These are phyloP conservation scores for Archaeoteleia sp. DNA, from an alignment of 2,888 invertebrate genomes.

Conservation along the genomic window DNA sequence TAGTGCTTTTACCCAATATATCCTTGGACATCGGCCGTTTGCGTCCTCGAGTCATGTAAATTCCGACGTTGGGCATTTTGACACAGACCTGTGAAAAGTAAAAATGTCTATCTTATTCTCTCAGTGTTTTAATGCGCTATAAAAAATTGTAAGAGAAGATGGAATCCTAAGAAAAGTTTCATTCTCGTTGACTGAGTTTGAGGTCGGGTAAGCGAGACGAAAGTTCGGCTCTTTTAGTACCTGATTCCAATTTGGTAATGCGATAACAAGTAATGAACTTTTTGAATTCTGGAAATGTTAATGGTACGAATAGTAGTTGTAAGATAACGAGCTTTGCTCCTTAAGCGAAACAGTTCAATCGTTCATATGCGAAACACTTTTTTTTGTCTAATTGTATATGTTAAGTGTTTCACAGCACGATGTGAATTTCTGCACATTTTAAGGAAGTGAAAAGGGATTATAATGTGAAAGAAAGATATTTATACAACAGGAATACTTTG, in stretches of 20 bases:
- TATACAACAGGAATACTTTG: too few species aligned
- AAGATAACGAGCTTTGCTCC: constrained; percentile 22
- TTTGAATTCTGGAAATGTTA: constrained; percentile 28
- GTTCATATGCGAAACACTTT: constrained; percentile 27
- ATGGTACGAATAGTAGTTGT: constrained; percentile 20
- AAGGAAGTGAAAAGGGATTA: too few species aligned
- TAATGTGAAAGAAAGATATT: too few species aligned
- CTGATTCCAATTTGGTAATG: constrained; percentile 32
- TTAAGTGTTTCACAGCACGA: constrained; percentile 3
- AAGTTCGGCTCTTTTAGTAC: constrained; percentile 27
- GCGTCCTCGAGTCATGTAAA: constrained; percentile 19
- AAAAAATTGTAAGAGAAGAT: constrained; percentile 4
- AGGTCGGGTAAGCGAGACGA: constrained; percentile 15
- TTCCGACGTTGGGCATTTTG: constrained; percentile 38
- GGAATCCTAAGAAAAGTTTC: constrained; percentile 20
- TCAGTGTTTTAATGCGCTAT: constrained; percentile 1
- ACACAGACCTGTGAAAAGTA: constrained; percentile 30
- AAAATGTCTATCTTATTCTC: constrained; percentile 17
- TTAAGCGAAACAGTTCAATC: constrained; percentile 21
- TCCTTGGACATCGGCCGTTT: constrained; percentile 8
- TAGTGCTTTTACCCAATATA: constrained; percentile 12
- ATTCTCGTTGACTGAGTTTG: constrained; percentile 7
- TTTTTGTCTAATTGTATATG: constrained; percentile 19
- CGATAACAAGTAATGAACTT: constrained; percentile 39
- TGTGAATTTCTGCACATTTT: not conserved